phyloP scores from a whole-genome alignment of 2,113 vertebrate species.

The Leucosticte australis region DNA sequence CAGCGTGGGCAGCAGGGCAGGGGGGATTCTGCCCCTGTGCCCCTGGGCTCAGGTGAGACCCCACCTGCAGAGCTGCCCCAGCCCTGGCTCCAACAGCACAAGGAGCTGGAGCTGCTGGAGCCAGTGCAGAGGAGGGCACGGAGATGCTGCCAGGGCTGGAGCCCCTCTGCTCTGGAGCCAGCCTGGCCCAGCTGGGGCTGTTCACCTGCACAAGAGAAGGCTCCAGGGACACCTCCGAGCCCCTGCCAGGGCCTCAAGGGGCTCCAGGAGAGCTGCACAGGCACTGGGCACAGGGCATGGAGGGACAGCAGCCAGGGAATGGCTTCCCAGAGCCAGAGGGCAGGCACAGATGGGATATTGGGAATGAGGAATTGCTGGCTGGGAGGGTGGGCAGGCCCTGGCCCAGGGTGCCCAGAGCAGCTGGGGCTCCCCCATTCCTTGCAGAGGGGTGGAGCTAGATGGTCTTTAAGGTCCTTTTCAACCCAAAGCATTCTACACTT shows the following conservation, averaged over 20 bases:
- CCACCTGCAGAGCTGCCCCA: background rate
- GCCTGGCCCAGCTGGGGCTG: background rate
- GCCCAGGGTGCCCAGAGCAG: background rate
- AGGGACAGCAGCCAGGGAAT: background rate
- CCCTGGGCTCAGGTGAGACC: background rate
- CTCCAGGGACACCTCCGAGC: background rate
- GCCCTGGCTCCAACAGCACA: background rate
- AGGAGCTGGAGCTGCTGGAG: background rate
- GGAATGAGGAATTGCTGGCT: accelerated
- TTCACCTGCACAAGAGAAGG: background rate
- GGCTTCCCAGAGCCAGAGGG: background rate
- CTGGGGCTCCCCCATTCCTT: background rate
- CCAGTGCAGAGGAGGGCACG: background rate
- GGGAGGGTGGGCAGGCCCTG: background rate
- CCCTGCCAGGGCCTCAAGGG: background rate
- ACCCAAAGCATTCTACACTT: background rate
- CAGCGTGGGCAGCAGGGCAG: background rate
- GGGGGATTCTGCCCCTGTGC: background rate
- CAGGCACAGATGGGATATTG: accelerated
- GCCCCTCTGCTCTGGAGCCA: background rate
- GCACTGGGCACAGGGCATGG: background rate
- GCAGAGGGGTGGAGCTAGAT: background rate
- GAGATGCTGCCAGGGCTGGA: background rate
- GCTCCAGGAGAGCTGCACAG: background rate
- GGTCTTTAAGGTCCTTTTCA: background rate